Evolutionary conservation across 2,888 invertebrate genomes (phyloP), one percentile per base, ranked within the genome.

Genomic region (Cheilosia grossa): DNA sequence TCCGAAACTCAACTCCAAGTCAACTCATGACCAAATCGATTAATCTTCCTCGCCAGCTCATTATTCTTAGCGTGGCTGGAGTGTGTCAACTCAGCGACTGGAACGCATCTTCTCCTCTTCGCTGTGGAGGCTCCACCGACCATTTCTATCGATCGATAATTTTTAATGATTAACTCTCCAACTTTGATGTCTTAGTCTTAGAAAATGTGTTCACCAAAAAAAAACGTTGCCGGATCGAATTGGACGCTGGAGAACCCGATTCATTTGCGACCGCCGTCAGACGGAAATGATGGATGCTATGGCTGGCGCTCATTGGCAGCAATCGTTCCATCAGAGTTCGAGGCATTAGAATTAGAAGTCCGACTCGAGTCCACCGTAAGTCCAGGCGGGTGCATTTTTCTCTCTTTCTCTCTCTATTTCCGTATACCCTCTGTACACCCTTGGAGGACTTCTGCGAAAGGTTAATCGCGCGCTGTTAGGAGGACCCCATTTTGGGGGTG

Each of bases 21-120:
- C 85, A 85, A 75, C 77, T 85, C 77, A 81, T 77, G 85, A 85
- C 81, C 81, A 75, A 85, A 81, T 72, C 85, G 81, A 85, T 85
- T 85, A 85, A 85, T 85, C 85, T 85, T 85, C 81, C 63, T 85
- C 81, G 75, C 63, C 75, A 81, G 85, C 75, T 85, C 85, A 85
- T 85, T 85, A 85, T 85, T 85, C 85, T 85, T 81, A 53, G 75
- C 85, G 72, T 66, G 77, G 75, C 70, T 85, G 85, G 80, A 85
- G 85, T 85, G 81, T 85, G 85, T 85, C 85, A 85, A 85, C 85
- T 80, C 85, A 77, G 67, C 81, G 81, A 81, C 72, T 80, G 79
- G 74, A 83, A 80, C 59, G 80, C 75, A 80, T 80, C 69, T 70
- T 80, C 70, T 79, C 24, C 66, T 70, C 66, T 70, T 54, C 64